Evolutionary conservation across 2,113 vertebrate species (phyloP).

Genomic region (Strix aluco): DNA sequence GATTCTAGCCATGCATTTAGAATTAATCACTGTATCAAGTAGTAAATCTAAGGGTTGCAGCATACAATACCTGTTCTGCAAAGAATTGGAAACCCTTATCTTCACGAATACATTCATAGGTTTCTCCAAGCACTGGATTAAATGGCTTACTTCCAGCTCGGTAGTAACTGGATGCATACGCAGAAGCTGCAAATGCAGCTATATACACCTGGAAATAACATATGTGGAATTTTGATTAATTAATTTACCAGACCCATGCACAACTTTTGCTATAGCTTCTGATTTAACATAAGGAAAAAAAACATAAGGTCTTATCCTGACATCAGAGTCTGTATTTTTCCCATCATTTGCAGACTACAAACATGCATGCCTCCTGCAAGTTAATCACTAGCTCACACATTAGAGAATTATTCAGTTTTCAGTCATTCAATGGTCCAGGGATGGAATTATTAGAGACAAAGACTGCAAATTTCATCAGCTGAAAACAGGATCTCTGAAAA

Average conservation of each 20-base stretch:
- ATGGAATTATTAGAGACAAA: background rate
- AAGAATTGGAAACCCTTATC: conserved; percentile 93
- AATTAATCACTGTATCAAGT: background rate
- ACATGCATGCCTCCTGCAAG: background rate
- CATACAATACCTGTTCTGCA: conserved; percentile 87
- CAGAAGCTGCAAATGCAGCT: conserved; percentile 92
- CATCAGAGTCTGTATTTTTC: background rate
- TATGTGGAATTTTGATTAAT: background rate
- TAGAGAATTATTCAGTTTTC: background rate
- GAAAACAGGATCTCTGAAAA: background rate
- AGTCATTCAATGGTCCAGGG: background rate
- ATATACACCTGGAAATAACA: conserved; percentile 85
- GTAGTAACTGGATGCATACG: conserved; percentile 93
- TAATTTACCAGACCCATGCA: background rate
- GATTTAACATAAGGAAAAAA: background rate
- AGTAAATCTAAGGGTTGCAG: background rate
- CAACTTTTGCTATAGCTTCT: background rate
- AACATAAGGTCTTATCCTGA: background rate
- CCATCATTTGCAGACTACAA: background rate
- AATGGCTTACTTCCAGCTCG: conserved; percentile 96
- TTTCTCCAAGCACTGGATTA: conserved; percentile 95
- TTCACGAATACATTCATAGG: conserved; percentile 90
- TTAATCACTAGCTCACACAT: background rate
- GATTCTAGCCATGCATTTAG: background rate
- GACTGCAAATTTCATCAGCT: background rate